Evolutionary conservation across 2,113 vertebrate species (phyloP), one percentile per base, ranked within the genome.

Genomic region (Vidua macroura): DNA sequence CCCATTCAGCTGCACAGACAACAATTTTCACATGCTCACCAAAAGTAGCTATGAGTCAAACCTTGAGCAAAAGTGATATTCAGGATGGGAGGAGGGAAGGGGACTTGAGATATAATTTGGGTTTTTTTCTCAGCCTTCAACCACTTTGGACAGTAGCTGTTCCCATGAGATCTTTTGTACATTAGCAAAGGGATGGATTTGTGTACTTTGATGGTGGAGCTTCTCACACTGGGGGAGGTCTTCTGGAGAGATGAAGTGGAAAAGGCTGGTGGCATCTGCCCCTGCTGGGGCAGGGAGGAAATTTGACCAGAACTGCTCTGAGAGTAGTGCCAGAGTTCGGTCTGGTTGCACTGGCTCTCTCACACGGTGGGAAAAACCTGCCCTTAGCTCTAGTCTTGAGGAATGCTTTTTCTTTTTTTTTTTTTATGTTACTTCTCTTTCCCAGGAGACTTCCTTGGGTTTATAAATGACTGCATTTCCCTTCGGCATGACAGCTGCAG

Each of bases 401-500:
- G 88, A 94, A 96, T 90, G 62, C 5, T 37, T 18, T 46, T 69
- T 35, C 37, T 22, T 28, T 2, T 39, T 31, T 69, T 72, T 37
- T 35, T 35, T 35, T 35, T 35, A 11, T 8, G 21, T 28, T 75
- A 33, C 51, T 80, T 55, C 78, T 67, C 27, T 79, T 87, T 93
- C 91, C 93, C 91, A 44, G 70, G 85, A 88, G 90, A 43, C 15
- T 85, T 80, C 74, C 13, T 62, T 56, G 68, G 70, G 60, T 94
- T 96, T 93, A 82, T 88, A 72, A 96, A 96, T 0, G 62, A 88
- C 78, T 75, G 75, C 46, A 27, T 92, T 93, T 85, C 75, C 90
- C 85, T 81, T 84, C 13, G 27, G 77, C 5, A 4, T 95, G 92
- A 92, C 95, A 96, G 96, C 96, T 95, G 94, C 92, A 96, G 88